Base-by-base conservation (phyloP, 2,797 vertebrate genomes). In the Lagorchestes hirsutus region DNA sequence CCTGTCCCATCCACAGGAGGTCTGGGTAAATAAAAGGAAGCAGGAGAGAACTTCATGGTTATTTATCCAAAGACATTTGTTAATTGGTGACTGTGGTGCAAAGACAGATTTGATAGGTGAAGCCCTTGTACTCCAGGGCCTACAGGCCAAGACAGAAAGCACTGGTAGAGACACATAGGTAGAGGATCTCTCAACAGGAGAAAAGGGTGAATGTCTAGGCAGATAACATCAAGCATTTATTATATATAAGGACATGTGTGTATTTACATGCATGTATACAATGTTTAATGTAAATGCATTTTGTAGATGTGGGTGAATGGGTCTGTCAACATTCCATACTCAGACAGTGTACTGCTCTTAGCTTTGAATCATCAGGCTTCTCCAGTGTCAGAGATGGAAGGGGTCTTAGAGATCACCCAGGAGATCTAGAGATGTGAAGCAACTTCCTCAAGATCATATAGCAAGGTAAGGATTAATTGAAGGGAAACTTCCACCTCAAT, bases 201-300 rank as follows among this genome's bases (percentile, higher is more conserved):
- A 97, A 95, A 96, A 97, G 92, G 97, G n/a, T 91, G 95, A 93
- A 34, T 22, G 4, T 91, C 54, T 50, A 97, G 96, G 93, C 74
- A 92, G 82, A 91, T 50, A 93, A 87, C 67, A 93, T 96, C 92
- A 87, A 74, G 90, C n/a, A 90, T 82, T 56, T 74, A 40, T 97
- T 95, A 55, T 27, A n/a, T 34, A 67, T 34, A 12, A 3, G 3
- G 29, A 34, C 4, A 34, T 67, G 5, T 67, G 59, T 67, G 59
- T 74, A 14, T 74, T 94, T 95, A 96, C 55, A 95, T 90, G 93
- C 18, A 0, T 0, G 1, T 87, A 46, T 28, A 87, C 59, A 94
- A 95, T 54, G 5, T 16, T 93, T 93, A 87, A 18, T 93, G 62
- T 67, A 94, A 91, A 24, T 54, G 40, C 46, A 67, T 92, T 93